Percentiles rank a stretch among this genome's conserved stretches.
Conservation (phyloP, 2,113 vertebrate species). For the Mesocricetus auratus region DNA sequence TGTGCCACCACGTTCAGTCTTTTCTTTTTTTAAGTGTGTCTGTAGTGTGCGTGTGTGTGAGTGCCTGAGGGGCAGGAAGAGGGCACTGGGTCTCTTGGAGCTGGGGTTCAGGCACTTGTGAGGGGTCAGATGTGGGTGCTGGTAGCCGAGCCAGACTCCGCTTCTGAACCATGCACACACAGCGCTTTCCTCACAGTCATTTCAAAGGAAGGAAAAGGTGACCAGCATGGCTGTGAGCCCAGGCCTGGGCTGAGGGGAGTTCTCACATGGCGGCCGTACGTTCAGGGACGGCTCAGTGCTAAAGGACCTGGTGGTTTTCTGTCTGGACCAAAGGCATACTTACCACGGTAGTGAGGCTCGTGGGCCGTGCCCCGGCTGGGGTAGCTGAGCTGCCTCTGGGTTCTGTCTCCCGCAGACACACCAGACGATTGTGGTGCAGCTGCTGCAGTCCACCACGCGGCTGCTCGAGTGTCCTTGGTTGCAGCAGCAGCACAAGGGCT, state of each 20-base stretch:
- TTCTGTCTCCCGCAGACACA: conserved; percentile 89
- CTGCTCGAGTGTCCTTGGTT: conserved; percentile 97
- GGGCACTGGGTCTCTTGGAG: not conserved
- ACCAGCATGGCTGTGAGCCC: too few relatives aligned
- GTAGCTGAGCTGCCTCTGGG: not conserved
- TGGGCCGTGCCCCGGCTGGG: too few relatives aligned
- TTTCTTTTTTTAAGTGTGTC: not conserved
- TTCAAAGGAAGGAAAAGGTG: not conserved
- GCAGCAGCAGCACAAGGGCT: conserved; percentile 93
- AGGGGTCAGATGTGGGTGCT: not conserved
- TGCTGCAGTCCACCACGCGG: conserved; percentile 95
- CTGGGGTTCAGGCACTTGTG: not conserved
- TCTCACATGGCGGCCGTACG: not conserved
- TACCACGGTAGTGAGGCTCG: not conserved
- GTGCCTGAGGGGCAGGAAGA: not conserved
- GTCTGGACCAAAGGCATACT: accelerated
- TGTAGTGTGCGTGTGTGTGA: not conserved
- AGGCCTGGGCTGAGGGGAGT: not conserved
- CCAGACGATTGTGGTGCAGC: conserved; percentile 94
- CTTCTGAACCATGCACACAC: too few relatives aligned
- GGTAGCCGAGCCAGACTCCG: not conserved
- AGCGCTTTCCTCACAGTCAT: not conserved
- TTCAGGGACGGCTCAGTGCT: not conserved
- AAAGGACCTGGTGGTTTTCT: not conserved
- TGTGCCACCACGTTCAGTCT: not conserved